Evolutionary conservation across 2,888 invertebrate species (phyloP), one percentile per base, ranked within the genome.

Genomic region (Ennomos fuscantarius): DNA sequence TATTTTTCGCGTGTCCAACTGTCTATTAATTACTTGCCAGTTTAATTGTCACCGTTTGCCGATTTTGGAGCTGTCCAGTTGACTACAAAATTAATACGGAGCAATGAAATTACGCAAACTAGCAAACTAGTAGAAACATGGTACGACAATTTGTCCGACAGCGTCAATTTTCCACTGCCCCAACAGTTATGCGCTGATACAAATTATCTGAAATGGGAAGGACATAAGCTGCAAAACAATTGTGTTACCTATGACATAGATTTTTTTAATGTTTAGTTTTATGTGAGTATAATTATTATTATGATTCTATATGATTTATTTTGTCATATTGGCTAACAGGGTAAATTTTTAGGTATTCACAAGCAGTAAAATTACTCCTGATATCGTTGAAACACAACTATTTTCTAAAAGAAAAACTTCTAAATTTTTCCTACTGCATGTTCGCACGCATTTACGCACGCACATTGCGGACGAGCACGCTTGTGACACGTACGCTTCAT

Each of bases 401-500:
- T n/a, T 41, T 43, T 42, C 34, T 8, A 39, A 33, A 57, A 44
- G 35, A 33, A 42, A 57, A 45, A 47, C 39, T 33, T 43, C 24
- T 36, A n/a, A 34, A 51, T 53, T 48, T 60, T 41, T 12, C 33
- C 31, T 33, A 44, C 36, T 54, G 49, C 54, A 54, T 55, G 34
- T 45, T 48, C 39, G 15, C 39, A 56, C 49, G 48, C 48, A 45
- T 58, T 49, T n/a, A 57, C 51, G 44, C 57, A 58, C 60, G 65
- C 62, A 58, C 51, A 44, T 15, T 15, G 31, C 48, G 42, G 15
- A 37, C 52, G 24, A 31, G 33, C 46, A 36, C 52, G 42, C n/a
- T 33, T 37, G 43, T 52, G 46, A 34, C 53, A 62, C 62, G 65
- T 67, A 59, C 59, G 45, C 36, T 12, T 48, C 34, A 49, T 55